A percentile compares a stretch with the other conserved stretches of the same genome.
phyloP scores from a whole-genome alignment of 2,797 vertebrate genomes.

The Syndactyla subalaris region DNA sequence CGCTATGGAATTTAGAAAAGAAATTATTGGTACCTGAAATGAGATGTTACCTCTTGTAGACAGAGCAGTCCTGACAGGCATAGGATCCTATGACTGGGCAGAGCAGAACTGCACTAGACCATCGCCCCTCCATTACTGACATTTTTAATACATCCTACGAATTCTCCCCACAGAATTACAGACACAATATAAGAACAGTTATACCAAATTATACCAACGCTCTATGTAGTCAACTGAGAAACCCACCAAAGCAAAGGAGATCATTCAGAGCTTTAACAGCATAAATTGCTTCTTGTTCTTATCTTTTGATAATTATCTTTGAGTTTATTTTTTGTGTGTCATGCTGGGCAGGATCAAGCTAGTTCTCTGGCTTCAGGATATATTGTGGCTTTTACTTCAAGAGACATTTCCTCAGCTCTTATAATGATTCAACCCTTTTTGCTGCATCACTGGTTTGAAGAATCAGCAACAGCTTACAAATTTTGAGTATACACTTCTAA shows the following conservation, averaged over 20 bases:
- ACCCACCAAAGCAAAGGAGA: background rate
- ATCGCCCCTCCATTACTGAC: background rate
- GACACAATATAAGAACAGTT: background rate
- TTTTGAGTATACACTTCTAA: background rate
- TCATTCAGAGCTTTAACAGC: background rate
- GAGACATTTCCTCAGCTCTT: background rate
- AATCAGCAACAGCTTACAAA: background rate
- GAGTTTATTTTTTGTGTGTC: background rate
- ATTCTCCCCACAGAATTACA: background rate
- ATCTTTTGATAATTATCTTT: background rate
- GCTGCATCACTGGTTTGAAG: background rate
- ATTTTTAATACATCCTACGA: background rate
- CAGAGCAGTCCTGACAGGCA: background rate
- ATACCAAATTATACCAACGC: background rate
- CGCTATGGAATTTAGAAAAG: background rate
- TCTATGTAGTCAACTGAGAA: background rate
- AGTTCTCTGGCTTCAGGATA: background rate
- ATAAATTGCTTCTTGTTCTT: background rate
- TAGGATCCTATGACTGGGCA: fast-evolving
- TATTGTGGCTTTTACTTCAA: background rate
- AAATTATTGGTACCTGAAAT: background rate
- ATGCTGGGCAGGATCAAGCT: background rate
- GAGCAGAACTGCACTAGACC: background rate
- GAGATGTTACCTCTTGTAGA: background rate
- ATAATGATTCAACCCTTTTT: background rate